phyloP scores from a whole-genome alignment of 2,797 vertebrate genomes.

The Galagoides demidoff region DNA sequence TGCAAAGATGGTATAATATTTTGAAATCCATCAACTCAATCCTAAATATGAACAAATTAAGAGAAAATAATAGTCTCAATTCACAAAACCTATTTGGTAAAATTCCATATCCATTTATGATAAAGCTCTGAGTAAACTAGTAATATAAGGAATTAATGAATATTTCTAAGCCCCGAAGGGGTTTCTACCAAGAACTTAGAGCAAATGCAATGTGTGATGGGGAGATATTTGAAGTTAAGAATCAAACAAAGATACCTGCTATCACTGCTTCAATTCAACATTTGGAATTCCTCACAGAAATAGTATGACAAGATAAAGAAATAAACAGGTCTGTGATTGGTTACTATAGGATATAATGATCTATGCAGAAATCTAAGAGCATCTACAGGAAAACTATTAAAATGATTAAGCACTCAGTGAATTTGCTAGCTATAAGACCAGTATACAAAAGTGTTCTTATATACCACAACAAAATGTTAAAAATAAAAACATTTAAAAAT shows the following conservation, averaged over 20 bases:
- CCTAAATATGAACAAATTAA: slow-evolving; percentile 36
- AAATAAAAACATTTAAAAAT: slow-evolving; percentile 15
- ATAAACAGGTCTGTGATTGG: background rate
- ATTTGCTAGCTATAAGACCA: slow-evolving; percentile 17
- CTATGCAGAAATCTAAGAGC: background rate
- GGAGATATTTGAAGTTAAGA: background rate
- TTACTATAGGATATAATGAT: background rate
- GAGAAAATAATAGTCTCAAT: background rate
- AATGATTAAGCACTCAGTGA: slow-evolving; percentile 2
- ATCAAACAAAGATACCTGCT: background rate
- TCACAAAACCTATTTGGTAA: slow-evolving; percentile 28
- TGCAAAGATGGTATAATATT: slow-evolving; percentile 6
- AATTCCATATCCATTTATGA: background rate
- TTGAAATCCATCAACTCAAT: slow-evolving; percentile 25
- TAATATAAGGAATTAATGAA: background rate
- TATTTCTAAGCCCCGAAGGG: background rate
- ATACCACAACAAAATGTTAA: background rate
- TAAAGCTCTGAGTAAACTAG: background rate
- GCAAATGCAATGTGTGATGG: background rate
- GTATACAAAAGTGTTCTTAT: background rate
- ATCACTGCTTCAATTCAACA: background rate
- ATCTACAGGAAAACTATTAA: background rate
- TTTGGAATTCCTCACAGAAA: background rate
- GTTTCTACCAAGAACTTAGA: background rate
- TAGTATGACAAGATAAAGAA: background rate